A percentile compares a stretch with the other conserved stretches of the same genome.
These are phyloP conservation scores for Alsophila aescularia DNA, from an alignment of 2,888 invertebrate genomes.

Conservation along the genomic window DNA sequence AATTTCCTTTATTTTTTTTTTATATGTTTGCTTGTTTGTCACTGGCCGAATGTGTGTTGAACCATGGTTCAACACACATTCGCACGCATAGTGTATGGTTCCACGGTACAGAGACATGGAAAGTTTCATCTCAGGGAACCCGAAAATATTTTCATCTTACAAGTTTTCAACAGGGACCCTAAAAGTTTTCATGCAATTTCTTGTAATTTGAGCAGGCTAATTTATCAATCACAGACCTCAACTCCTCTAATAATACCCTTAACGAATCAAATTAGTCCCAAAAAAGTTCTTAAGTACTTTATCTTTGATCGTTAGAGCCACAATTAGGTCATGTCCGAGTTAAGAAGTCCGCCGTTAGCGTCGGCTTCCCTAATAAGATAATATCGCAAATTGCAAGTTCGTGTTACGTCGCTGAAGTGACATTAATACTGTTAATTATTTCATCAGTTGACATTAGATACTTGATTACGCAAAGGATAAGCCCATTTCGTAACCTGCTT, in stretches of 20 bases:
- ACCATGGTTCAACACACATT: too few relatives aligned
- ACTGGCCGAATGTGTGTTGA: too few relatives aligned
- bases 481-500: not conserved
- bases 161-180: too few relatives aligned
- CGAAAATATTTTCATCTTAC: too few relatives aligned
- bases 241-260: not conserved
- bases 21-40: too few relatives aligned
- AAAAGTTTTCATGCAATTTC: not conserved
- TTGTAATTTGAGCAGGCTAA: not conserved
- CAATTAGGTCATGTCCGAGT: conserved; percentile 27
- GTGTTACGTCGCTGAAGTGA: conserved; percentile 9
- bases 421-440: conserved; percentile 18
- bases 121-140: too few relatives aligned
- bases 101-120: too few relatives aligned
- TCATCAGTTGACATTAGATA: not conserved
- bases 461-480: not conserved
- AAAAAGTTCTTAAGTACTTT: too few relatives aligned
- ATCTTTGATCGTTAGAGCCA: not conserved
- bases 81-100: too few relatives aligned
- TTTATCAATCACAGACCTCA: not conserved
- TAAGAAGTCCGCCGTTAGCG: conserved; percentile 8
- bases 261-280: not conserved
- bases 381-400: conserved; percentile 23
- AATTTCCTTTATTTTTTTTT: too few relatives aligned
- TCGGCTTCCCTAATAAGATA: conserved; percentile 27